phyloP scores from a whole-genome alignment of 2,797 vertebrate species.

The Paramormyrops hopkinsi region DNA sequence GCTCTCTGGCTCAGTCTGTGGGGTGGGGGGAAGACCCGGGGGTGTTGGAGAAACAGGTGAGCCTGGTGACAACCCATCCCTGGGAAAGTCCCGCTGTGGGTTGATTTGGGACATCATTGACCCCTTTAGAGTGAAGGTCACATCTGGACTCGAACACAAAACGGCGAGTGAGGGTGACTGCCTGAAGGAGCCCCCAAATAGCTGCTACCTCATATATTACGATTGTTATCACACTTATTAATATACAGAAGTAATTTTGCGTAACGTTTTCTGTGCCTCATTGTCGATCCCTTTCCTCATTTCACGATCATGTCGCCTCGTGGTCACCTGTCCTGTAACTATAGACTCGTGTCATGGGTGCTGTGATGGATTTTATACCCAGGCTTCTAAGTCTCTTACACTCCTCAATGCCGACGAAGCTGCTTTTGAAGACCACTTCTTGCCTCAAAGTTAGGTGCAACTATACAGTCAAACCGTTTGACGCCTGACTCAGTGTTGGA shows the following conservation, averaged over 20 bases:
- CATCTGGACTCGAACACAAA: neutral
- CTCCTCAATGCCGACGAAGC: neutral
- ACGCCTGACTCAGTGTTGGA: neutral
- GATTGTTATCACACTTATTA: slow-evolving; percentile 50
- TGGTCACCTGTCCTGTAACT: neutral
- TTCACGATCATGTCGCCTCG: neutral
- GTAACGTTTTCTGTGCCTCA: slow-evolving; percentile 18
- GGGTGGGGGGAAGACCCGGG: neutral
- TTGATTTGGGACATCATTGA: neutral
- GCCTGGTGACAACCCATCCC: neutral
- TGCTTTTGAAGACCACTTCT: slow-evolving; percentile 4
- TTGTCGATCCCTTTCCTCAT: neutral
- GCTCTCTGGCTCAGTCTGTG: neutral
- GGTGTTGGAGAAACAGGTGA: neutral
- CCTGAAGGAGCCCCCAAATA: slow-evolving; percentile 61
- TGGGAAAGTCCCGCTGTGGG: neutral
- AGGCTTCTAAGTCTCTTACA: slow-evolving; percentile 40
- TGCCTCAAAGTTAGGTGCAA: neutral
- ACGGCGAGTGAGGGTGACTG: neutral
- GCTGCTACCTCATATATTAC: slow-evolving; percentile 96
- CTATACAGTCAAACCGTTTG: neutral
- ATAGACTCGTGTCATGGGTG: slow-evolving; percentile 1
- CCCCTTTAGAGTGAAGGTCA: neutral
- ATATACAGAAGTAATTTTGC: slow-evolving; percentile 69
- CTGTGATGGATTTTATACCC: slow-evolving; percentile 45